Evolutionary conservation across 2,113 vertebrate species (phyloP).

Genomic region (Poeciliopsis turrubarensis): DNA sequence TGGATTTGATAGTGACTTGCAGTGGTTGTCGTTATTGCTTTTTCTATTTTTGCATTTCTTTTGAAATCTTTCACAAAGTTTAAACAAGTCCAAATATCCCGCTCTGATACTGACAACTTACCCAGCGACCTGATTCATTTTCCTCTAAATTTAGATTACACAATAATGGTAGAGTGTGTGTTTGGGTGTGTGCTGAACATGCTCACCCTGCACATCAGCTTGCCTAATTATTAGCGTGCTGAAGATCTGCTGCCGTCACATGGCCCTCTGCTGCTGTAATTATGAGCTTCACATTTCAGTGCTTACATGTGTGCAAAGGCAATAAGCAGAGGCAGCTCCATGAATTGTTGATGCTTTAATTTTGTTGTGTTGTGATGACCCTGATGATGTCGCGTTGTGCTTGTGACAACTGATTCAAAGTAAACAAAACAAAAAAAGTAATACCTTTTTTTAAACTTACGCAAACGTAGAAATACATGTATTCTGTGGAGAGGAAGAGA

Average conservation of each 20-base stretch:
- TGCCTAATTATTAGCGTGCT: slow-evolving; percentile 7
- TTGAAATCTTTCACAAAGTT: slow-evolving; percentile 1
- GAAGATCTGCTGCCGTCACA: background rate
- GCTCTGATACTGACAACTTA: background rate
- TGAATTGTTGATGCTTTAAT: background rate
- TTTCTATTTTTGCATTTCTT: slow-evolving; percentile 34
- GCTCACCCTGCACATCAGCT: background rate
- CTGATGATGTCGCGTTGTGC: background rate
- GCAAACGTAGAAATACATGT: background rate
- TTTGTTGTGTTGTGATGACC: background rate
- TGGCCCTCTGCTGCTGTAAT: background rate
- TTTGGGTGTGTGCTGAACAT: slow-evolving; percentile 16
- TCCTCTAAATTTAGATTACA: slow-evolving; percentile 29
- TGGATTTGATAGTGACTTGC: slow-evolving; percentile 64
- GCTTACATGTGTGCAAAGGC: background rate
- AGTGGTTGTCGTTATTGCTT: slow-evolving; percentile 66
- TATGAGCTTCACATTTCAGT: background rate
- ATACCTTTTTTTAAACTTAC: background rate
- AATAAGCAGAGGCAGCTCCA: background rate
- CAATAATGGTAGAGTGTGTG: slow-evolving; percentile 14
- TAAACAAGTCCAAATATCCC: background rate
- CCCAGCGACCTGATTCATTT: slow-evolving; percentile 13
- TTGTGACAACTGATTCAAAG: background rate
- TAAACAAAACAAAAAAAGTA: background rate
- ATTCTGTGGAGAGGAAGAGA: background rate